Conservation (phyloP, 1,140 invertebrate genomes). For the Pentalonia nigronervosa region DNA sequence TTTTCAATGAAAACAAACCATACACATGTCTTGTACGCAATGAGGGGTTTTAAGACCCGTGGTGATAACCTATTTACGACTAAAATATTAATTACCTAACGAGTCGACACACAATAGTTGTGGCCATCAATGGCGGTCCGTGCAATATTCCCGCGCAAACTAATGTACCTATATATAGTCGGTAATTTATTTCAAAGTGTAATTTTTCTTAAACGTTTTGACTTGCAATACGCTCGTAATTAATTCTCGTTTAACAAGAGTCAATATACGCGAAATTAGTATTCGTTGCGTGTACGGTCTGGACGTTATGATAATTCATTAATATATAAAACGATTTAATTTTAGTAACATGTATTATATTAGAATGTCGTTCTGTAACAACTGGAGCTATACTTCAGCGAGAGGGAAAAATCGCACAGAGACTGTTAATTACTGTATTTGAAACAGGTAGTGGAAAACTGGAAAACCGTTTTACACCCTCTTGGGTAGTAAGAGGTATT, state of each 20-base stretch:
- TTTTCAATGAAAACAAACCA: not conserved
- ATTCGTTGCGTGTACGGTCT: not conserved
- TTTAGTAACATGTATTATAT: not conserved
- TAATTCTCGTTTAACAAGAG: constrained; percentile 1
- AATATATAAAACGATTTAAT: not conserved
- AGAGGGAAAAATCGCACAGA: not conserved
- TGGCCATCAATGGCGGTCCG: not conserved
- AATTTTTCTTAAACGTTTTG: constrained; percentile 2
- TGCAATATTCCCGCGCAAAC: not conserved
- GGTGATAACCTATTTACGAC: not conserved
- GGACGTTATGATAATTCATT: not conserved
- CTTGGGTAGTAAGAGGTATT: not conserved
- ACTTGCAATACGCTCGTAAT: not conserved
- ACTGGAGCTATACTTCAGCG: not conserved
- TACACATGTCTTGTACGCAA: not conserved
- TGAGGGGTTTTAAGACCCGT: not conserved
- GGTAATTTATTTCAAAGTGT: not conserved
- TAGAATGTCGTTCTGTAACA: not conserved
- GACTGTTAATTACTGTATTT: not conserved
- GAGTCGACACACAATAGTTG: not conserved
- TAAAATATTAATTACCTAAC: not conserved
- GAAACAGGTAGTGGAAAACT: not conserved
- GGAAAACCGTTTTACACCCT: not conserved
- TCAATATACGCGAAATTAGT: not conserved
- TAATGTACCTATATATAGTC: not conserved